Evolutionary conservation across 30 jellyfish, hydroid and myxozoan species (phyloP).

Genomic region (Nemopilema nomurai): DNA sequence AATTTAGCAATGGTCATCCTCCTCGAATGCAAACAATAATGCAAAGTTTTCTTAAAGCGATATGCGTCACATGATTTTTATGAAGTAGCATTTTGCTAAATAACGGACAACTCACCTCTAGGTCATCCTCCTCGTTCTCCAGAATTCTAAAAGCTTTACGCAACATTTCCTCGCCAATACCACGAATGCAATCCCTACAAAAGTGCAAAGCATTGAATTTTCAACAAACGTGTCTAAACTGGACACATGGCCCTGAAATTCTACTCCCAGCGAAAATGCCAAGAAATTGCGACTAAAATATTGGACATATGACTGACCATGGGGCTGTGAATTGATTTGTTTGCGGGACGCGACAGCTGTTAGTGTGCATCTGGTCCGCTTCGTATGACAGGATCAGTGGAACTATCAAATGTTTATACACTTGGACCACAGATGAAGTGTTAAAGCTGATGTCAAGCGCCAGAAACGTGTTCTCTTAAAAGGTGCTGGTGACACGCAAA

Average conservation of each 20-base stretch:
- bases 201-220: neutral
- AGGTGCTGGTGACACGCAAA: too few species aligned
- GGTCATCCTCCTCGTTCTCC: conserved; percentile 73
- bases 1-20: too few species aligned
- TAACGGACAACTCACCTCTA: conserved; percentile 65
- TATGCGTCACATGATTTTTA: too few species aligned
- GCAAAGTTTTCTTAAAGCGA: neutral
- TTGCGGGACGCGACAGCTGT: neutral
- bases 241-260: neutral
- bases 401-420: neutral
- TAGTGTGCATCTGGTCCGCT: neutral
- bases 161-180: conserved; percentile 69
- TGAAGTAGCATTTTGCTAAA: too few species aligned
- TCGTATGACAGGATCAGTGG: neutral
- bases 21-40: too few species aligned
- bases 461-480: too few species aligned
- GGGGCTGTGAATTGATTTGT: neutral
- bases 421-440: neutral
- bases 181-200: conserved; percentile 83
- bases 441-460: neutral
- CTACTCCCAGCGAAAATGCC: neutral
- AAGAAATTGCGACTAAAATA: neutral
- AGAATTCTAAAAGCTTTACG: conserved; percentile 54
- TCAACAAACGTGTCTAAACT: neutral
- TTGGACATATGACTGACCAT: neutral